Conservation (phyloP, 2,888 invertebrate species). For the Hyppa rectilinea region DNA sequence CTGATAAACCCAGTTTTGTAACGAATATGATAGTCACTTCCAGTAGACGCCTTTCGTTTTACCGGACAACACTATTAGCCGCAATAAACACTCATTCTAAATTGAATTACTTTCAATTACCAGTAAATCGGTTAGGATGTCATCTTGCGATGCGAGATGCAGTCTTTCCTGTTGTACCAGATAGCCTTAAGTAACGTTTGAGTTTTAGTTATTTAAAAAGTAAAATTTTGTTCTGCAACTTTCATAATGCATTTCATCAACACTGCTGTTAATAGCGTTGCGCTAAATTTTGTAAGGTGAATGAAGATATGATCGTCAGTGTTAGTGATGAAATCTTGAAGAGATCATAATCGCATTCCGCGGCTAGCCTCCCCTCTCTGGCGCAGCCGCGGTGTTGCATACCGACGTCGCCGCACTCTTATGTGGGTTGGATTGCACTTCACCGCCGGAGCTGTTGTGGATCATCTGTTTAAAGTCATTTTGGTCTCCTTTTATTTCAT, state of each 20-base stretch:
- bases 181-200: conserved; percentile 55
- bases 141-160: conserved; percentile 68
- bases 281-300: conserved; percentile 72
- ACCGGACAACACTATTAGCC: conserved; percentile 69
- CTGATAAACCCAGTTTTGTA: conserved; percentile 37
- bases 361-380: conserved; percentile 77
- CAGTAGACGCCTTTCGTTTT: conserved; percentile 70
- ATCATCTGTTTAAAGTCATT: conserved; percentile 44
- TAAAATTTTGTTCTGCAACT: conserved; percentile 54
- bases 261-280: conserved; percentile 62
- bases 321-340: conserved; percentile 80
- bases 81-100: conserved; percentile 76
- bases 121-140: conserved; percentile 80
- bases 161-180: conserved; percentile 57
- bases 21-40: conserved; percentile 44
- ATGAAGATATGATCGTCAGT: conserved; percentile 71
- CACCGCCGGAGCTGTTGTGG: conserved; percentile 44
- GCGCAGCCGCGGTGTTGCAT: conserved; percentile 69
- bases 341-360: conserved; percentile 85
- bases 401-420: conserved; percentile 70
- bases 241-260: conserved; percentile 65
- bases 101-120: conserved; percentile 83
- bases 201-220: conserved; percentile 49
- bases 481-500: conserved; percentile 19
- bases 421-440: conserved; percentile 74